A percentile compares a stretch with the other conserved stretches of the same genome.
Conservation (phyloP, 1,140 invertebrate genomes). For the Drosophila auraria region DNA sequence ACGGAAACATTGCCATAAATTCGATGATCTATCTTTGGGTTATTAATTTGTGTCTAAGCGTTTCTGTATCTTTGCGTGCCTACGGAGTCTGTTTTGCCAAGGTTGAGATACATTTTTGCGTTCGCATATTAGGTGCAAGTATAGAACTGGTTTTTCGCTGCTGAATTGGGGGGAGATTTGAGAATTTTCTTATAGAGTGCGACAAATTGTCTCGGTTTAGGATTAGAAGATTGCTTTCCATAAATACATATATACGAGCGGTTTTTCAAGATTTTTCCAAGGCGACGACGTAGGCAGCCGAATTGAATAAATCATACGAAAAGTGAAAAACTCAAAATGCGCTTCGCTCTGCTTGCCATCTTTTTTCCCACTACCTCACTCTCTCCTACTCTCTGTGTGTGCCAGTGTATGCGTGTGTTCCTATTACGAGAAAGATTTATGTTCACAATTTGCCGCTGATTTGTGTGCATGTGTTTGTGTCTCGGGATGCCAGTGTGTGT, state of each 20-base stretch:
- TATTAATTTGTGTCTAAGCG: slow-evolving; percentile 35
- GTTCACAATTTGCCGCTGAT: slow-evolving; percentile 60
- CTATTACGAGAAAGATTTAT: slow-evolving; percentile 74
- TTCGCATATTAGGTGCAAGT: slow-evolving; percentile 21
- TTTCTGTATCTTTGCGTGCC: slow-evolving; percentile 35
- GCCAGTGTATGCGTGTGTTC: slow-evolving; percentile 38
- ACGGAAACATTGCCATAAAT: slow-evolving; percentile 17
- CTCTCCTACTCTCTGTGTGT: background rate
- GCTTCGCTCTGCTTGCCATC: slow-evolving; percentile 43
- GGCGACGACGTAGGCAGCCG: slow-evolving; percentile 50
- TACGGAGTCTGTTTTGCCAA: slow-evolving; percentile 57
- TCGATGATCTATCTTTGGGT: slow-evolving; percentile 47
- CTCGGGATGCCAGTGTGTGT: slow-evolving; percentile 19
- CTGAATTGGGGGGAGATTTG: slow-evolving; percentile 1
- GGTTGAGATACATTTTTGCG: slow-evolving; percentile 43
- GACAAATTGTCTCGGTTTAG: slow-evolving; percentile 43
- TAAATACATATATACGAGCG: slow-evolving; percentile 1
- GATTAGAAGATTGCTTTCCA: slow-evolving; percentile 8
- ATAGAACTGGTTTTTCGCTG: slow-evolving; percentile 24
- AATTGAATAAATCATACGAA: slow-evolving; percentile 60
- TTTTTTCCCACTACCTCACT: background rate
- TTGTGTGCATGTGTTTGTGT: slow-evolving; percentile 29
- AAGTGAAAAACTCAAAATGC: slow-evolving; percentile 46
- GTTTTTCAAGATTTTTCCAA: slow-evolving; percentile 45
- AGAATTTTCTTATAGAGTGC: slow-evolving; percentile 31